These are phyloP conservation scores for Engraulis encrasicolus DNA, from an alignment of 2,113 vertebrate genomes.

Conservation along the genomic window DNA sequence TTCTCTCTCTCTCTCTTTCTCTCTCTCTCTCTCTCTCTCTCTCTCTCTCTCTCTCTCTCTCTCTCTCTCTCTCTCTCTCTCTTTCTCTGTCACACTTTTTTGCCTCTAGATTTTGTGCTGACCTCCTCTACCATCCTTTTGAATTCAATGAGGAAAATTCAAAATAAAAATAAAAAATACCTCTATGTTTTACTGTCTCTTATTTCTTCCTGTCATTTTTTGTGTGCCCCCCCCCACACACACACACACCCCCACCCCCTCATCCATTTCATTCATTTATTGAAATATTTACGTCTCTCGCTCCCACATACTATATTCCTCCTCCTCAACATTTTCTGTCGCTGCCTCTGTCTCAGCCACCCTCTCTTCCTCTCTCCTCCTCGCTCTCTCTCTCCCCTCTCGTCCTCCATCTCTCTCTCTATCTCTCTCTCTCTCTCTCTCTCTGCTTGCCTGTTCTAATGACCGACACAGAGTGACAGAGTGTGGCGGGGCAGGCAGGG, in stretches of 20 bases:
- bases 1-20: constrained; percentile 5
- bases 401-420: not conserved
- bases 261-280: no score
- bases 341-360: not conserved
- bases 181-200: no score
- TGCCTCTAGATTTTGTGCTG: no score
- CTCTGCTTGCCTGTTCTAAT: not conserved
- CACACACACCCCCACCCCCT: no score
- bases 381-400: not conserved
- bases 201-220: no score
- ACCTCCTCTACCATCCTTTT: no score
- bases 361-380: not conserved
- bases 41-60: not conserved
- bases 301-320: not conserved
- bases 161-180: no score
- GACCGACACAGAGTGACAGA: not conserved
- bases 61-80: not conserved
- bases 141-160: no score
- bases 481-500: no score
- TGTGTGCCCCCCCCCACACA: no score
- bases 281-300: no score
- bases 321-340: not conserved
- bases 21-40: constrained; percentile 40
- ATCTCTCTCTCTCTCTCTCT: not conserved
- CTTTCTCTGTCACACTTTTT: no score